Conservation (phyloP, 2,888 invertebrate species). For the Archaeoteleia sp. region DNA sequence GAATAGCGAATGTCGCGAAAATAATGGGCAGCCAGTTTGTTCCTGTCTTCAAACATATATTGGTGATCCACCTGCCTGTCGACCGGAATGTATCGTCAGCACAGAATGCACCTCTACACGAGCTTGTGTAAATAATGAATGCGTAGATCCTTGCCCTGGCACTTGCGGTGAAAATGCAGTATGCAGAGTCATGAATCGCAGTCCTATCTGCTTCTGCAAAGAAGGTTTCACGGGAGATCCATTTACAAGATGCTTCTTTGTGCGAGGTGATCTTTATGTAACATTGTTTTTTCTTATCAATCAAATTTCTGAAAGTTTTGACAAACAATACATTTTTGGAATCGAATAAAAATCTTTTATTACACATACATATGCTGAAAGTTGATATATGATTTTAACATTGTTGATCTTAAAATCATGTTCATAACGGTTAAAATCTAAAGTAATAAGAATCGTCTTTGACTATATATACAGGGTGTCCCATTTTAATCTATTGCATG, state of each 20-base stretch:
- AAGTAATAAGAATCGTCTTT: too few relatives aligned
- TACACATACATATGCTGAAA: too few relatives aligned
- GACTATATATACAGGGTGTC: too few relatives aligned
- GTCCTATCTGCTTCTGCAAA: conserved; percentile 86
- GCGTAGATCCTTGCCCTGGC: conserved; percentile 73
- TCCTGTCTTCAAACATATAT: conserved; percentile 78
- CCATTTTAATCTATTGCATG: too few relatives aligned
- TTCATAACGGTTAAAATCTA: too few relatives aligned
- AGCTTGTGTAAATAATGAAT: conserved; percentile 88
- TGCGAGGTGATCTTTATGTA: conserved; percentile 48
- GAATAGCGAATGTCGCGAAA: conserved; percentile 82
- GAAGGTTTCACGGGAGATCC: conserved; percentile 89
- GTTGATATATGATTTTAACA: too few relatives aligned
- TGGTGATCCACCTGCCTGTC: conserved; percentile 82
- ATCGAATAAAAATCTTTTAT: too few relatives aligned
- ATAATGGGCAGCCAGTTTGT: conserved; percentile 83
- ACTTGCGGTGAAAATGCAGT: conserved; percentile 84
- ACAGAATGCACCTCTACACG: conserved; percentile 84
- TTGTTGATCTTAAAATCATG: too few relatives aligned
- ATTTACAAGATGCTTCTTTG: conserved; percentile 77
- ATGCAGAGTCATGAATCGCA: conserved; percentile 89
- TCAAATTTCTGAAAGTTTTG: too few relatives aligned
- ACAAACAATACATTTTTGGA: too few relatives aligned
- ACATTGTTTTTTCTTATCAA: too few relatives aligned
- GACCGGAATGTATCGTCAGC: conserved; percentile 87